These are phyloP conservation scores for Sericinus montela DNA, from an alignment of 2,888 invertebrate genomes.

Conservation along the genomic window DNA sequence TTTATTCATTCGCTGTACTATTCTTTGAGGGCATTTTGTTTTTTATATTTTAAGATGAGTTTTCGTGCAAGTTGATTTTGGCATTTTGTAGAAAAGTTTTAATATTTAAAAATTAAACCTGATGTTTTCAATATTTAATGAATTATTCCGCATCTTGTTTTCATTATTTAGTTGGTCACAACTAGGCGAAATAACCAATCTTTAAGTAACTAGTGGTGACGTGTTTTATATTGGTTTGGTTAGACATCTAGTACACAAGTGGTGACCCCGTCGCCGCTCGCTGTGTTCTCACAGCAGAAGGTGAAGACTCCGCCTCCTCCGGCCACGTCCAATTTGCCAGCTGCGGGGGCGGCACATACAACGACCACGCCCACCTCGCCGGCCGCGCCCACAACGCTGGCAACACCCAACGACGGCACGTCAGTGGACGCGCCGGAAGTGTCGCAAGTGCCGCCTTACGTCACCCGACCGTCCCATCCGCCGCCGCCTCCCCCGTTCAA, in stretches of 20 bases:
- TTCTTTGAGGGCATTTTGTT: constrained; percentile 31
- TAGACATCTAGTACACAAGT: constrained; percentile 65
- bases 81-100: constrained; percentile 24
- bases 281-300: constrained; percentile 59
- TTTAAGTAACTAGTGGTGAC: constrained; percentile 32
- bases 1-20: constrained; percentile 34
- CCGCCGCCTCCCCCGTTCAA: constrained; percentile 45
- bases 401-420: constrained; percentile 35
- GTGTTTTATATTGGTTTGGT: constrained; percentile 72
- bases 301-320: constrained; percentile 44
- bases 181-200: constrained; percentile 39
- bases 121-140: no score
- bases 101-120: neutral
- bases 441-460: constrained; percentile 23
- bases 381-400: constrained; percentile 3
- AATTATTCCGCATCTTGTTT: constrained; percentile 5
- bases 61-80: constrained; percentile 67
- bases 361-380: constrained; percentile 25
- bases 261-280: constrained; percentile 60
- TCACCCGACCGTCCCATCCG: constrained; percentile 24
- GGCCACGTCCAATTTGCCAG: constrained; percentile 27
- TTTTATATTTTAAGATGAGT: constrained; percentile 34
- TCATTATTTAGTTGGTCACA: constrained; percentile 22
- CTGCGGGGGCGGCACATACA: constrained; percentile 18
- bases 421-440: constrained; percentile 41